A percentile compares a stretch with the other conserved stretches of the same genome.
These are phyloP conservation scores for Artemia franciscana DNA, from an alignment of 1,140 invertebrate genomes.

Conservation along the genomic window DNA sequence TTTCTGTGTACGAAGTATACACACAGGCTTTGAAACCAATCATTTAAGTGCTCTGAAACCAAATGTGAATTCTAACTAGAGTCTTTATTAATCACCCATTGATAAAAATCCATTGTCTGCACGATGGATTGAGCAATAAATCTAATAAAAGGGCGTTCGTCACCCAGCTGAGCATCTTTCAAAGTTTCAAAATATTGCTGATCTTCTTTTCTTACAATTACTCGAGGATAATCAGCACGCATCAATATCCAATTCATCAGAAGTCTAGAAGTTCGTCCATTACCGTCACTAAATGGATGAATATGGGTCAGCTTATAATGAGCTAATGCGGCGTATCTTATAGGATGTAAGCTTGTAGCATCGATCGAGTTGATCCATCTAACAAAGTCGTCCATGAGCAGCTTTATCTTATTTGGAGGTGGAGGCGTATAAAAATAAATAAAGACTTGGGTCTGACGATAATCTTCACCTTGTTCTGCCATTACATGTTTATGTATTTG, in stretches of 20 bases:
- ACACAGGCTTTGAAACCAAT: too few relatives aligned
- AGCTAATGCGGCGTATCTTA: slow-evolving; percentile 29
- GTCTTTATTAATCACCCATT: too few relatives aligned
- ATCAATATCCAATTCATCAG: slow-evolving; percentile 92
- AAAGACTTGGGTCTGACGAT: slow-evolving; percentile 63
- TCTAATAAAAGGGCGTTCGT: slow-evolving; percentile 72
- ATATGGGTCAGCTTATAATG: too few relatives aligned
- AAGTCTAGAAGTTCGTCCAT: slow-evolving; percentile 76
- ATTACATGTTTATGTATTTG: slow-evolving; percentile 78
- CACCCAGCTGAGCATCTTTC: slow-evolving; percentile 69
- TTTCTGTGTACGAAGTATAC: too few relatives aligned
- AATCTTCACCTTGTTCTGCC: too few relatives aligned
- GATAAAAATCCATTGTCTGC: slow-evolving; percentile 66
- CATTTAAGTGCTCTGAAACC: too few relatives aligned
- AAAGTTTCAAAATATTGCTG: slow-evolving; percentile 60
- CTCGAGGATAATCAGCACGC: slow-evolving; percentile 84
- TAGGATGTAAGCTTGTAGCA: slow-evolving; percentile 55
- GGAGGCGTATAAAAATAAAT: slow-evolving; percentile 78
- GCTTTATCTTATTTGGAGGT: slow-evolving; percentile 44
- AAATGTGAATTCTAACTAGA: too few relatives aligned
- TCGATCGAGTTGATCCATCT: slow-evolving; percentile 73
- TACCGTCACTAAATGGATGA: slow-evolving; percentile 79
- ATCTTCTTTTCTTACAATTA: slow-evolving; percentile 80
- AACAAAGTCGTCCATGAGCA: slow-evolving; percentile 65
- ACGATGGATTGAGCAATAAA: slow-evolving; percentile 88